Conservation (phyloP, 2,888 invertebrate genomes). For the Lycocerus yunnanus region DNA sequence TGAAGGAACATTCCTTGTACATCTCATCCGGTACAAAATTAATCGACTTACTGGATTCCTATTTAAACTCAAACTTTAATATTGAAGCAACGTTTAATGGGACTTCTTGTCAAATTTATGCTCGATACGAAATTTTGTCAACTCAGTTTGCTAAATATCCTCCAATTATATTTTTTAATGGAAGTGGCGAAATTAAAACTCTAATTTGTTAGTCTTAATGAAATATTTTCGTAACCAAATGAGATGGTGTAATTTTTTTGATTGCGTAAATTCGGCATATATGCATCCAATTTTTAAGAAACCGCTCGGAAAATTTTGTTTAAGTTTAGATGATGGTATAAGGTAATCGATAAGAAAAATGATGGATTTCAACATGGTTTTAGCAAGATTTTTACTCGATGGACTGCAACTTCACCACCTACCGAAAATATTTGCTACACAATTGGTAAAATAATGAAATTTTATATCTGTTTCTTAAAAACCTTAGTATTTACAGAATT, state of each 20-base stretch:
- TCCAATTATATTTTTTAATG: not conserved
- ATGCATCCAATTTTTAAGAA: conserved; percentile 4
- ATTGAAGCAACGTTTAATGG: conserved; percentile 19
- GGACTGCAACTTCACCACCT: conserved; percentile 19
- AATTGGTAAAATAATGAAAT: conserved; percentile 14
- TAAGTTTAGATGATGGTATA: conserved; percentile 15
- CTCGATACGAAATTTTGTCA: conserved; percentile 21
- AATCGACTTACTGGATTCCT: conserved; percentile 23
- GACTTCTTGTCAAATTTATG: conserved; percentile 17
- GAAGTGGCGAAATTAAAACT: not conserved
- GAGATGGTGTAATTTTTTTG: conserved; percentile 28
- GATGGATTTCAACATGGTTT: conserved; percentile 13
- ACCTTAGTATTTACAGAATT: not conserved
- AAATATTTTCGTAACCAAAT: conserved; percentile 26
- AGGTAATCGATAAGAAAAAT: conserved; percentile 20
- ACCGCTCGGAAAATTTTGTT: conserved; percentile 23
- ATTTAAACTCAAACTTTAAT: conserved; percentile 26
- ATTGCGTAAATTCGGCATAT: conserved; percentile 16
- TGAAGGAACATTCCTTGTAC: not conserved
- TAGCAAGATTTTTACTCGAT: conserved; percentile 24
- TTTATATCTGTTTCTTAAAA: not conserved
- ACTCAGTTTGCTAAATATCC: conserved; percentile 16
- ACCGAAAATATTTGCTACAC: conserved; percentile 23
- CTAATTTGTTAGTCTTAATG: conserved; percentile 11
- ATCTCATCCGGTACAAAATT: conserved; percentile 25